Percentiles rank a stretch among this genome's conserved stretches.
phyloP scores from a whole-genome alignment of 2,888 invertebrate genomes.

The Callyntrura sp. region DNA sequence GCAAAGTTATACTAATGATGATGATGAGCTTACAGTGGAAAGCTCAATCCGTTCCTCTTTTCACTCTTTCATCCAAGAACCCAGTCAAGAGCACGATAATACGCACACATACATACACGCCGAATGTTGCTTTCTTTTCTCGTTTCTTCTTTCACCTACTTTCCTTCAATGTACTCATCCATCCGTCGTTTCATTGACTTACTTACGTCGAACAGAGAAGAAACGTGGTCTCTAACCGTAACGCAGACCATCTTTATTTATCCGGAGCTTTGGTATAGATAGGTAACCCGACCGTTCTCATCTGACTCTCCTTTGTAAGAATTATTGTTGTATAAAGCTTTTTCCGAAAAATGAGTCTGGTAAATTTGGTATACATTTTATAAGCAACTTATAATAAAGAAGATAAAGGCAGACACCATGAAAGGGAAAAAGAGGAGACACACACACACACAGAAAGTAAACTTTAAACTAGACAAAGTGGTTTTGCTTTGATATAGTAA shows the following conservation, averaged over 20 bases:
- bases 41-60: slow-evolving; percentile 26
- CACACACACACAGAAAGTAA: background rate
- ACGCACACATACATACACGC: too few species aligned
- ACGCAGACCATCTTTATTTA: too few species aligned
- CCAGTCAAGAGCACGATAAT: background rate
- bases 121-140: too few species aligned
- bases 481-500: slow-evolving; percentile 27
- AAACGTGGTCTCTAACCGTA: background rate
- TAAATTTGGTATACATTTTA: background rate
- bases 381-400: slow-evolving; percentile 6
- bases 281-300: too few species aligned
- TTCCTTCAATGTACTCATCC: slow-evolving; percentile 1
- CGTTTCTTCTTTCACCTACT: background rate
- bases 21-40: slow-evolving; percentile 33
- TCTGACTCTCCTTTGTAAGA: background rate
- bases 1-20: slow-evolving; percentile 39
- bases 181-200: slow-evolving; percentile 52
- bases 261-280: too few species aligned
- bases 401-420: background rate
- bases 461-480: slow-evolving; percentile 28
- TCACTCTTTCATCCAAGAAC: background rate
- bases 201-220: background rate
- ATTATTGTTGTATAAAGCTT: background rate
- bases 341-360: background rate
- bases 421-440: background rate